Conservation (phyloP, 2,888 invertebrate genomes). For the Eumacrocentrus americanus region DNA sequence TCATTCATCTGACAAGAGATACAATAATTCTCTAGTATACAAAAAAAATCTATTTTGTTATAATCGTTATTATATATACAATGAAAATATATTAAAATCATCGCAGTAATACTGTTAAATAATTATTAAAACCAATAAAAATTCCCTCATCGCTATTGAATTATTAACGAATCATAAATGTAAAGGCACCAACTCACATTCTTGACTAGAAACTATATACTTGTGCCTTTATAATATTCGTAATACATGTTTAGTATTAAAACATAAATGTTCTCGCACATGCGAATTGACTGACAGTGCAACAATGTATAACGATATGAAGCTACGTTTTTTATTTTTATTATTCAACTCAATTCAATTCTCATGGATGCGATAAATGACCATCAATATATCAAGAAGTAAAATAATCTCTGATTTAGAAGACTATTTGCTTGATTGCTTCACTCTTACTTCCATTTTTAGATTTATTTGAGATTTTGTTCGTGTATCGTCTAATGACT, state of each 20-base stretch:
- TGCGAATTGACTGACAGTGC: background rate
- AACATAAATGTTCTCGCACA: background rate
- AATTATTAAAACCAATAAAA: conserved; percentile 36
- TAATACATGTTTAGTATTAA: background rate
- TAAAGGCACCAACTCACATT: conserved; percentile 36
- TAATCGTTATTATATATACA: conserved; percentile 33
- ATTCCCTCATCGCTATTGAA: background rate
- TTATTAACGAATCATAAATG: conserved; percentile 3
- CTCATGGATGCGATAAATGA: background rate
- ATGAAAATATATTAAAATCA: conserved; percentile 32
- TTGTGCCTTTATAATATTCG: conserved; percentile 29
- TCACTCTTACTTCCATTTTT: background rate
- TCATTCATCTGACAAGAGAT: conserved; percentile 1
- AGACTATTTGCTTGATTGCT: background rate
- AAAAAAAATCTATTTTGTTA: conserved; percentile 14
- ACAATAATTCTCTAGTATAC: background rate
- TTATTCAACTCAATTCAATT: background rate
- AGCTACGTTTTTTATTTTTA: background rate
- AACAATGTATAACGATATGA: background rate
- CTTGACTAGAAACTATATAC: conserved; percentile 50
- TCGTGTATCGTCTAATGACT: background rate
- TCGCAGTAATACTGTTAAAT: conserved; percentile 45
- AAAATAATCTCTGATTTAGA: background rate
- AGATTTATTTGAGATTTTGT: too few species aligned
- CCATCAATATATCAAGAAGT: background rate